phyloP scores from a whole-genome alignment of 2,888 invertebrate genomes.

The Eutolmus rufibarbis region DNA sequence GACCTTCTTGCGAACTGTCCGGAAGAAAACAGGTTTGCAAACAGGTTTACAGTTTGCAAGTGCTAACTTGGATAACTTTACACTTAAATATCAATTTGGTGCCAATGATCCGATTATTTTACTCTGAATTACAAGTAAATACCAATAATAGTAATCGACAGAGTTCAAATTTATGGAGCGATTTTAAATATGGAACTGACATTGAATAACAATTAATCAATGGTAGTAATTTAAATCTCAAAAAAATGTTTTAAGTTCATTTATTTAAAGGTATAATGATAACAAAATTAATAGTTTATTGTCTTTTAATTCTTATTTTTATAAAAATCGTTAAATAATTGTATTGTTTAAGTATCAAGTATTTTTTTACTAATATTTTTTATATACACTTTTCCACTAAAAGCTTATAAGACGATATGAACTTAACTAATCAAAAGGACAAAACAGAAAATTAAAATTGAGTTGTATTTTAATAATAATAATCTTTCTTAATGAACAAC shows the following conservation, averaged over 20 bases:
- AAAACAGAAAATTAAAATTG: too few relatives aligned
- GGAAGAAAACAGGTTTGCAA: background rate
- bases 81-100: background rate
- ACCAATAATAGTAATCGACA: background rate
- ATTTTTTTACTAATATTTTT: too few relatives aligned
- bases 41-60: background rate
- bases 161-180: background rate
- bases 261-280: background rate
- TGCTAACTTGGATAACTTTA: background rate
- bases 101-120: background rate
- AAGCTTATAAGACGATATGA: too few relatives aligned
- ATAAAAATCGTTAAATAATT: too few relatives aligned
- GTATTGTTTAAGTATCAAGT: too few relatives aligned
- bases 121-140: background rate
- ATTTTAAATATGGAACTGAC: background rate
- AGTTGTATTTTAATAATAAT: background rate
- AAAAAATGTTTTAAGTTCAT: background rate
- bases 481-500: background rate
- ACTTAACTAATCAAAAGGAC: too few relatives aligned
- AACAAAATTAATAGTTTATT: background rate
- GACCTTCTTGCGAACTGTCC: background rate
- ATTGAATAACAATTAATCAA: background rate
- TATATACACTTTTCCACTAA: too few relatives aligned
- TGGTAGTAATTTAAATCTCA: background rate
- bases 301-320: background rate